Base-by-base conservation (phyloP, 2,888 invertebrate species). In the Agrypnus murinus region DNA sequence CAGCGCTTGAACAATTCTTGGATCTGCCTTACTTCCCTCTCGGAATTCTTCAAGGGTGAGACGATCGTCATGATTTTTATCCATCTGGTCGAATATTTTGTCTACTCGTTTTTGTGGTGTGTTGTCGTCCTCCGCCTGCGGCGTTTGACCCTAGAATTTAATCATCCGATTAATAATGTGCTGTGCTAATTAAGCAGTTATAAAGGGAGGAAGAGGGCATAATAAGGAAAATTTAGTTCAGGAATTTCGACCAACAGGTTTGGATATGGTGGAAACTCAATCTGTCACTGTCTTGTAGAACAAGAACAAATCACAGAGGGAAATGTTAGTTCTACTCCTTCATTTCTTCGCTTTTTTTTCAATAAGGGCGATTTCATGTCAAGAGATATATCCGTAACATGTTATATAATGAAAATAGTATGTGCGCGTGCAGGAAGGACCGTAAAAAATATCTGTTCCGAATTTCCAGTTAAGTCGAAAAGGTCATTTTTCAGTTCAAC, bases 41-140 rank as follows among this genome's bases (percentile, higher is more conserved):
- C 97, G 92, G 88, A 97, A 97, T 86, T 98, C 97, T 82, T 98
- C 98, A 79, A 98, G 89, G 48, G 97, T 97, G 79, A 98, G 90
- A 80, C 95, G 92, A 87, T 98, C 97, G 86, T 98, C 98, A 87
- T 98, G 97, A 86, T 99, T 97, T 89, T 95, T 98, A 87, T 99
- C 99, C 97, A 98, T 97, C 85, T 98, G 97, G 86, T 97, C 96
- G 88, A 99, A 99, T 84, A 99, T 99, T 87, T 97, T 97, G 88
- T 98, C 98, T 75, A 98, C 98, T 83, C 98, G 91, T 85, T 97
- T 97, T 86, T 98, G 95, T 12, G 96, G 95, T 74, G 95, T 95
- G 85, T 95, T 96, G 82, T 96, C 95, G 83, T 95, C 95, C 82
- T 96, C 95, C 25, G 94, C 91, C 31, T 70, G 73, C 58, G 95